Percentiles rank a stretch among this genome's conserved stretches.
Conservation (phyloP, 2,888 invertebrate genomes). For the Macrophya alboannulata region DNA sequence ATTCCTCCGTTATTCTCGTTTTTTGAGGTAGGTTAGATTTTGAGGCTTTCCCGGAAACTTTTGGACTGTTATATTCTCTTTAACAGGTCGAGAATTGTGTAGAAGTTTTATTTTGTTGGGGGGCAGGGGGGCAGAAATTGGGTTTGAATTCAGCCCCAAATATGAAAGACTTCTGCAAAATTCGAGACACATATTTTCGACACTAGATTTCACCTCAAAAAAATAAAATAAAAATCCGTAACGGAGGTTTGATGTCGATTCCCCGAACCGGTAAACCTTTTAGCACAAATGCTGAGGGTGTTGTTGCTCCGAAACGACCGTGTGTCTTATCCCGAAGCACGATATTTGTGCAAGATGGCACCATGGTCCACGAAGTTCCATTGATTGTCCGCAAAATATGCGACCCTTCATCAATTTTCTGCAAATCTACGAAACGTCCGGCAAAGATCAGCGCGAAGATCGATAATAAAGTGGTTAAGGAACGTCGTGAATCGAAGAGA, state of each 20-base stretch:
- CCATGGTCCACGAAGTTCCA: constrained; percentile 86
- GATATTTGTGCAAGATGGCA: constrained; percentile 86
- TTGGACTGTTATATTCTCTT: background rate
- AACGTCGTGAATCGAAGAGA: constrained; percentile 9
- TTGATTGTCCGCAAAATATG: constrained; percentile 82
- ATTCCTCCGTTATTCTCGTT: background rate
- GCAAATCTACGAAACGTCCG: background rate
- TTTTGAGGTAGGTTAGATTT: constrained; percentile 6
- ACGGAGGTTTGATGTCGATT: background rate
- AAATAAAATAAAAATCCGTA: no score
- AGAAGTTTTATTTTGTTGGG: background rate
- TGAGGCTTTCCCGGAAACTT: background rate
- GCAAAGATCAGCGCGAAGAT: background rate
- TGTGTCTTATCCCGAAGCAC: constrained; percentile 76
- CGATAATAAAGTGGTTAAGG: background rate
- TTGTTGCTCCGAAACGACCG: constrained; percentile 17
- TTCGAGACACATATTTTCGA: background rate
- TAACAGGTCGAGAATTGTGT: background rate
- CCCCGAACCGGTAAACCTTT: background rate
- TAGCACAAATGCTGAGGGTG: constrained; percentile 19
- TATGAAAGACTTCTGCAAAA: background rate
- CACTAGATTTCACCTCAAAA: background rate
- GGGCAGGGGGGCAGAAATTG: no score
- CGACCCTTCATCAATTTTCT: constrained; percentile 28
- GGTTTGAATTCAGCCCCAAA: background rate